A percentile compares a stretch with the other conserved stretches of the same genome.
Conservation (phyloP, 2,113 vertebrate species). For the Nanorana parkeri region DNA sequence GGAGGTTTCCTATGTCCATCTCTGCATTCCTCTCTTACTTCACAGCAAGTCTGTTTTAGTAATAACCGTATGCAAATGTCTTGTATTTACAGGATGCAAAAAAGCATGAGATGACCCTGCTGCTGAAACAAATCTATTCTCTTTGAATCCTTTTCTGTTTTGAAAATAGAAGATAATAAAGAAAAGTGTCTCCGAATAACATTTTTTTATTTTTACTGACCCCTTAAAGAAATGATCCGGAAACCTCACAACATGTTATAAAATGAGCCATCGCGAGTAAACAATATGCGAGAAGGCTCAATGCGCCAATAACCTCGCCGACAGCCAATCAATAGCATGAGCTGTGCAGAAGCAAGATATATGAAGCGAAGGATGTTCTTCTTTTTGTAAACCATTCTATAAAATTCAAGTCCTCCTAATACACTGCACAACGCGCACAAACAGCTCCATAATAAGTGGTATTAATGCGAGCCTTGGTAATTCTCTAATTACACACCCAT, state of each 20-base stretch:
- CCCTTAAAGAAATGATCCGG: no score
- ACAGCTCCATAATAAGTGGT: not conserved
- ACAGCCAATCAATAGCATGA: constrained; percentile 16
- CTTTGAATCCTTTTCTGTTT: no score
- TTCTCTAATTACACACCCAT: constrained; percentile 38
- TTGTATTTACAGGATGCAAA: no score
- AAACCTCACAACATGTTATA: no score
- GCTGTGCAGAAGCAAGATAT: not conserved
- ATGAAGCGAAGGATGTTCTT: not conserved
- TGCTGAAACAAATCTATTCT: no score
- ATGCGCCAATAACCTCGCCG: constrained; percentile 1
- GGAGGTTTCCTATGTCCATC: not conserved
- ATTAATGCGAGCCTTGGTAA: constrained; percentile 40
- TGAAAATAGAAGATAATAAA: no score
- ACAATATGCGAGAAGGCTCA: not conserved
- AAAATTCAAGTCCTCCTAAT: not conserved
- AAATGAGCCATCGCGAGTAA: not conserved
- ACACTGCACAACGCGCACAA: not conserved
- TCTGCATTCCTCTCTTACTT: not conserved
- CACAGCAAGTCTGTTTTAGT: not conserved
- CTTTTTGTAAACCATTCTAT: not conserved
- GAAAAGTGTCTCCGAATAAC: no score
- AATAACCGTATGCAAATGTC: not conserved
- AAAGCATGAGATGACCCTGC: no score
- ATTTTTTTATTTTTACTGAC: no score